phyloP scores from a whole-genome alignment of 2,888 invertebrate species.

The Pristionchus mayeri region DNA sequence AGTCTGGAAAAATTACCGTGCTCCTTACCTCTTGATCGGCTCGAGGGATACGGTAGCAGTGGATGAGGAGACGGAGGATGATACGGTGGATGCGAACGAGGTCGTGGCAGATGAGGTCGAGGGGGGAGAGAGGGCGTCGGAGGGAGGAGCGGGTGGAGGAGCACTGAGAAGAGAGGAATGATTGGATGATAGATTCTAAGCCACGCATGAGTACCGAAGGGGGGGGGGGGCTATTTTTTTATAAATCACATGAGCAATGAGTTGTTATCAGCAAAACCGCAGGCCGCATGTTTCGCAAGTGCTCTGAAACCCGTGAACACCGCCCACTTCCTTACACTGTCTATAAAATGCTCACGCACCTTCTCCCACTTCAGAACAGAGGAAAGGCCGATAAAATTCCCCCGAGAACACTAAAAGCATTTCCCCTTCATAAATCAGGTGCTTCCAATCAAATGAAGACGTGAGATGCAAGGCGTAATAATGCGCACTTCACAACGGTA shows the following conservation, averaged over 20 bases:
- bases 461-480: too few species aligned
- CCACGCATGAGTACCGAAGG: not conserved
- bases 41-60: slow-evolving; percentile 6
- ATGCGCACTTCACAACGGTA: too few species aligned
- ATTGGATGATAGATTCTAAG: too few species aligned
- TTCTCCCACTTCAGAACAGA: slow-evolving; percentile 7
- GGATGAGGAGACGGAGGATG: slow-evolving; percentile 14
- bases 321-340: slow-evolving; percentile 7
- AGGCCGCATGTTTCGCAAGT: not conserved
- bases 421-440: slow-evolving; percentile 19
- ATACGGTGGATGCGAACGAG: slow-evolving; percentile 42
- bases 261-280: too few species aligned
- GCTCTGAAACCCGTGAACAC: not conserved
- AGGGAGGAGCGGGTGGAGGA: not conserved
- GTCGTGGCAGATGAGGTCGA: slow-evolving; percentile 22
- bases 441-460: too few species aligned
- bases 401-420: slow-evolving; percentile 11
- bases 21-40: not conserved
- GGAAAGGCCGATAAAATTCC: slow-evolving; percentile 8
- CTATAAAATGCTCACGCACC: slow-evolving; percentile 23
- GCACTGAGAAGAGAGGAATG: not conserved
- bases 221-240: not conserved
- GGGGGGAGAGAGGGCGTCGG: not conserved
- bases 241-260: too few species aligned
- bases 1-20: not conserved